Percentiles rank a stretch among this genome's conserved stretches.
Evolutionary conservation across 2,113 vertebrate genomes (phyloP).

Genomic region (Excalfactoria chinensis): DNA sequence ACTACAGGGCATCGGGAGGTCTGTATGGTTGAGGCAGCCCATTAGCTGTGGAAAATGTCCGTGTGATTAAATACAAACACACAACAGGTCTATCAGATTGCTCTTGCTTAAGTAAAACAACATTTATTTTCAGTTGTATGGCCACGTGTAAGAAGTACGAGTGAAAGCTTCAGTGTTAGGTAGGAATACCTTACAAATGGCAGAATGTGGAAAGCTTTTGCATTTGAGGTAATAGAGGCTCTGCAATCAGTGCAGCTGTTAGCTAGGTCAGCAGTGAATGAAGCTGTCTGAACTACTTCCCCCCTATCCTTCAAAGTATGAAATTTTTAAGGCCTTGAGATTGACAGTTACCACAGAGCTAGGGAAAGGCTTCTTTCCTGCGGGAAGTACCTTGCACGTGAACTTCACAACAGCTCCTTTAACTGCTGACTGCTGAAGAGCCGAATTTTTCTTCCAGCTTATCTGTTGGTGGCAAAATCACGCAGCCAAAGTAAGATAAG

Average conservation of each 20-base stretch:
- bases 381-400: background rate
- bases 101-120: background rate
- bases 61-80: background rate
- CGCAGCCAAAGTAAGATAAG: background rate
- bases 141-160: background rate
- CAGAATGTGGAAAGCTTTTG: background rate
- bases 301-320: background rate
- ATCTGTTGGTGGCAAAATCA: background rate
- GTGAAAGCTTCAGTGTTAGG: background rate
- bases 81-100: background rate
- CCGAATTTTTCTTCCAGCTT: background rate
- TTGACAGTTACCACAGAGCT: background rate
- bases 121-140: background rate
- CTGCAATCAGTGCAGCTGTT: background rate
- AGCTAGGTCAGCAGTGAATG: background rate
- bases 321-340: background rate
- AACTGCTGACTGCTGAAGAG: background rate
- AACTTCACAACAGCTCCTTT: background rate
- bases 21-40: background rate
- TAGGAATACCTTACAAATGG: background rate
- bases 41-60: background rate
- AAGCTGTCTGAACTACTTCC: background rate
- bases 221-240: background rate
- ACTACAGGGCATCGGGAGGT: rapidly evolving
- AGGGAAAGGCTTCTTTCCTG: background rate